A percentile compares a stretch with the other conserved stretches of the same genome.
These are phyloP conservation scores for Propithecus deckenii DNA, from an alignment of 2,797 vertebrate genomes.

Conservation along the genomic window DNA sequence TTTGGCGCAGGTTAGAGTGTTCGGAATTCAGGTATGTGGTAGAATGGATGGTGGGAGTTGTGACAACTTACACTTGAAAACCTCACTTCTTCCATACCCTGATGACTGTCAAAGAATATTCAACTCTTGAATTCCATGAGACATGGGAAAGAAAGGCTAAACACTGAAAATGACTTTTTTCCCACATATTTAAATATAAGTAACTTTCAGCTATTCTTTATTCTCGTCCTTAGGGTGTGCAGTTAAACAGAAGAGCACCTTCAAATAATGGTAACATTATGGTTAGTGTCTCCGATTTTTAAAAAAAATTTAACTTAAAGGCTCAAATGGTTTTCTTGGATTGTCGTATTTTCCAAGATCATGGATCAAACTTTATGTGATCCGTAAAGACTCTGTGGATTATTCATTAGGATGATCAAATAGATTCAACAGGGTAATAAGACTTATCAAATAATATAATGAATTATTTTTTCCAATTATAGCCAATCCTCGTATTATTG, in stretches of 20 bases:
- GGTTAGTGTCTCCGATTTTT: neutral
- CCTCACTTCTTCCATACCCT: neutral
- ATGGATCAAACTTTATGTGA: neutral
- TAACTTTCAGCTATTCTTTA: neutral
- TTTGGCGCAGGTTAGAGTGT: neutral
- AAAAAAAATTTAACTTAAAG: neutral
- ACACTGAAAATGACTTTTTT: neutral
- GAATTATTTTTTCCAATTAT: slow-evolving; percentile 3
- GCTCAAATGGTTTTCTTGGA: neutral
- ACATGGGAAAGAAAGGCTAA: neutral
- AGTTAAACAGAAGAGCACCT: slow-evolving; percentile 16
- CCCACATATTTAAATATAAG: neutral
- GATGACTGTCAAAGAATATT: neutral
- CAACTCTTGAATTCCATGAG: neutral
- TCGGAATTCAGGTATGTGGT: neutral
- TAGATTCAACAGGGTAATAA: neutral
- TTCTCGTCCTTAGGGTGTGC: neutral
- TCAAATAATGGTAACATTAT: neutral
- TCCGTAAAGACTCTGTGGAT: neutral
- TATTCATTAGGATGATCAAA: neutral
- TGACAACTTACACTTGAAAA: neutral
- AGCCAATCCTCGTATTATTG: neutral
- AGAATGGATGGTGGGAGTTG: neutral
- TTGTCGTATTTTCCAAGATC: neutral
- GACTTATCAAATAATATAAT: neutral